Evolutionary conservation across 2,113 vertebrate genomes (phyloP).

Genomic region (Galemys pyrenaicus): DNA sequence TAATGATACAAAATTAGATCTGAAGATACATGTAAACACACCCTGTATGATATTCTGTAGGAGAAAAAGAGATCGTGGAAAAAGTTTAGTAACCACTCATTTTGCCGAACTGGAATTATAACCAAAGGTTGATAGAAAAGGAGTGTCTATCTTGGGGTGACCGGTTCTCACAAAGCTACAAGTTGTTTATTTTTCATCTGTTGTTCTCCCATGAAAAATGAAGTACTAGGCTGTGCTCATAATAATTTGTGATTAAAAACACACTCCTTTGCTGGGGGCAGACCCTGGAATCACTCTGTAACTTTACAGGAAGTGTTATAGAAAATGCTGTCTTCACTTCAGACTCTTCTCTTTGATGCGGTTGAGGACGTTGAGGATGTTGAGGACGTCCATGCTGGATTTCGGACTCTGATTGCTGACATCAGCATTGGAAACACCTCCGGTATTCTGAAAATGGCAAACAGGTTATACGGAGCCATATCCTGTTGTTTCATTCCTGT

Average conservation of each 20-base stretch:
- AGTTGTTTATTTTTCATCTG: neutral
- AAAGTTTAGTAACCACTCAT: neutral
- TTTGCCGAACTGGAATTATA: neutral
- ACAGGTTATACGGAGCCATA: constrained; percentile 92
- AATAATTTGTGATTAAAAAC: neutral
- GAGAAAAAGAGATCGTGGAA: neutral
- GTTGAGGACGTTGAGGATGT: too few relatives aligned
- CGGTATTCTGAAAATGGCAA: constrained; percentile 91
- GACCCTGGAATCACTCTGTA: neutral
- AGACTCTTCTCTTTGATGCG: constrained; percentile 88
- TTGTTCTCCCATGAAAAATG: neutral
- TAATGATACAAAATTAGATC: too few relatives aligned
- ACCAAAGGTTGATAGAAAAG: neutral
- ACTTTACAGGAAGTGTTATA: neutral
- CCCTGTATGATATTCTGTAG: neutral
- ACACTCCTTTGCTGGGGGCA: neutral
- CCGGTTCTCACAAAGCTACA: neutral
- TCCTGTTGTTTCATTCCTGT: constrained; percentile 90
- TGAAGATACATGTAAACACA: neutral
- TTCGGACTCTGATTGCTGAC: constrained; percentile 85
- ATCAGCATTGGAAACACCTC: constrained; percentile 83
- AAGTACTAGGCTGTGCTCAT: neutral
- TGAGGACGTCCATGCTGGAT: constrained; percentile 88
- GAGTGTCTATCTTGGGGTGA: neutral
- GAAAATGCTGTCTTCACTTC: constrained; percentile 38